Evolutionary conservation across 1,140 invertebrate species (phyloP), one percentile per base, ranked within the genome.

Genomic region (Portunus trituberculatus): DNA sequence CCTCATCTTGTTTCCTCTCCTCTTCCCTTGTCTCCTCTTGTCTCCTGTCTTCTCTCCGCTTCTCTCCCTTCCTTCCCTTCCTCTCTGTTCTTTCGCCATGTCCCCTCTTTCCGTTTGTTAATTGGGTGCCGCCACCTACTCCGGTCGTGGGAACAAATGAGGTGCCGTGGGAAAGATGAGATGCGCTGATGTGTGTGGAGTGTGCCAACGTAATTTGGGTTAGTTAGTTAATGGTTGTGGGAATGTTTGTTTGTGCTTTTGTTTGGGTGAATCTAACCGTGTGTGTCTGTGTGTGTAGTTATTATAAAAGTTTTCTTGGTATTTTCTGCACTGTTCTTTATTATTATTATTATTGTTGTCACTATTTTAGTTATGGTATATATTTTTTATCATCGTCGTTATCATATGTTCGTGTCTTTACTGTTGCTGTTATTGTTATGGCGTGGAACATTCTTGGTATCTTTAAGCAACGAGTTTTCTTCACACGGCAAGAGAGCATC

Each of bases 231-330:
- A 32, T 86, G 83, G 28, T 28, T 6, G 83, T 86, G 83, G 28
- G 83, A 29, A 32, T 86, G 83, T 86, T 28, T 86, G 83, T 86
- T 28, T 86, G 83, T 86, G 83, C 32, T 7, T 86, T 28, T 86
- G 83, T 86, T 28, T 86, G 83, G 10, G 83, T 86, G n/a, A 10
- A 32, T 86, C 7, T 86, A 32, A 29, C 28, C 32, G 83, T 86
- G 83, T 86, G 83, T 86, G 83, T 86, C 7, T 86, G 83, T 86
- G 83, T 86, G 83, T 86, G 76, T 28, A 2, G 20, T 86, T 86
- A n/a, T 31, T 86, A 0, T 86, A 25, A 31, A 0, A 4, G 83
- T 86, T 12, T 28, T 12, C 12, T n/a, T 25, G 83, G 3, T 14
- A 2, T 32, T 28, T 28, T 28, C 39, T 39, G 39, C 6, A 6